Evolutionary conservation across 2,113 vertebrate species (phyloP).

Genomic region (Scatophagus argus): DNA sequence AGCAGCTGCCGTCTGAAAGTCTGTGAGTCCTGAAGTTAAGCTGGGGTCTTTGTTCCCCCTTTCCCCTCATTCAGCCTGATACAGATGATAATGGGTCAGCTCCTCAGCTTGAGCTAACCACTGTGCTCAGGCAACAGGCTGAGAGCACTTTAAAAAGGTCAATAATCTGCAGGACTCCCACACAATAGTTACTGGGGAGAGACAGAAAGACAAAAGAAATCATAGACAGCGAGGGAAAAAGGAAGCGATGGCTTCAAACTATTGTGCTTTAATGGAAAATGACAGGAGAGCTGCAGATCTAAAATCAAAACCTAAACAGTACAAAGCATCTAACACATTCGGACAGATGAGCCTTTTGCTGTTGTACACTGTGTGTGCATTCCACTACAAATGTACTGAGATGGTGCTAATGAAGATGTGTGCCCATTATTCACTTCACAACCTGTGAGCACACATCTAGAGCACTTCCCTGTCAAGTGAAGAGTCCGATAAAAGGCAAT

Average conservation of each 20-base stretch:
- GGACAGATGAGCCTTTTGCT: background rate
- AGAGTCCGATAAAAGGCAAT: conserved; percentile 41
- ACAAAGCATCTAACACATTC: conserved; percentile 1
- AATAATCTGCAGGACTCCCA: conserved; percentile 56
- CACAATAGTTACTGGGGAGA: conserved; percentile 23
- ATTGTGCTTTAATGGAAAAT: conserved; percentile 1
- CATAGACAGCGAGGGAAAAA: background rate
- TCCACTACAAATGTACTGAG: conserved; percentile 4
- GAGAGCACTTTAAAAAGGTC: conserved; percentile 68
- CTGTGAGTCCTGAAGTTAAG: conserved; percentile 44
- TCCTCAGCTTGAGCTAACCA: conserved; percentile 39
- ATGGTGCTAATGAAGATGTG: conserved; percentile 31
- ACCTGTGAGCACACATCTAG: conserved; percentile 32
- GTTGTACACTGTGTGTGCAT: background rate
- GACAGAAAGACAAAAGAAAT: background rate
- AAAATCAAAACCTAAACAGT: conserved; percentile 9
- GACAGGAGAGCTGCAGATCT: conserved; percentile 10
- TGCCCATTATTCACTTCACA: conserved; percentile 45
- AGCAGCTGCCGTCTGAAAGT: conserved; percentile 22
- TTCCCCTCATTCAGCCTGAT: conserved; percentile 40
- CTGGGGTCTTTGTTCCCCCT: conserved; percentile 40
- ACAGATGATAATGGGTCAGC: conserved; percentile 39
- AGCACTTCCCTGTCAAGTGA: conserved; percentile 21
- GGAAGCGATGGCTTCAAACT: background rate
- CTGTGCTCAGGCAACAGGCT: conserved; percentile 34